Base-by-base conservation (phyloP, 2,113 vertebrate genomes). In the Gymnogyps californianus region DNA sequence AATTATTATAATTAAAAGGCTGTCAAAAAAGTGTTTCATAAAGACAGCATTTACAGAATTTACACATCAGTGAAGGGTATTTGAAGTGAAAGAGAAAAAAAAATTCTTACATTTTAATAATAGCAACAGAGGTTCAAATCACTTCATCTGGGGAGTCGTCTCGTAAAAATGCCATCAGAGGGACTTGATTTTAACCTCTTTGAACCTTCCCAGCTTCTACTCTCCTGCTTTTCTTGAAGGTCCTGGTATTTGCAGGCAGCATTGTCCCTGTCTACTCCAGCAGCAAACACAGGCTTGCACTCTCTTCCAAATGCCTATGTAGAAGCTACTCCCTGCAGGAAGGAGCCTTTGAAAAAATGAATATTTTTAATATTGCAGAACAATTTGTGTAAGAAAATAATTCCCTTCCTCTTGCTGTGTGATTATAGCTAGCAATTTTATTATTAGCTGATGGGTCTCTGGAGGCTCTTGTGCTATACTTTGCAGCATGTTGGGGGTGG, bases 1-100 rank as follows among this genome's bases (percentile, higher is more conserved):
- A 89, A 76, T 96, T 96, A 94, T 88, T 94, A 86, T 94, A 81
- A 96, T 93, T 94, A 95, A 90, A 80, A 94, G 18, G 16, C 52
- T 88, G 54, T 95, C 92, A 65, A 76, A 89, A 77, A 92, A n/a
- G 9, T 1, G 0, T 77, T 94, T 80, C 31, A 52, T 28, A 75
- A 76, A 51, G 38, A 42, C 44, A 67, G 47, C 55, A 74, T 91
- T 79, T 91, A 47, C 18, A 69, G 17, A 20, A 40, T 51, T 93
- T 93, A 19, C 46, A 49, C 40, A 40, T 29, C 51, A 80, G 40
- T 54, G 74, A 95, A 82, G 71, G 58, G 32, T 74, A 89, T 70
- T 69, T 85, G 42, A 95, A 95, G 52, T 62, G 49, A 97, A 96
- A 87, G 38, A 75, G 57, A 32, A 91, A 87, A 83, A 89, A 91